phyloP scores from a whole-genome alignment of 2,797 vertebrate genomes.

The Ceryle rudis region DNA sequence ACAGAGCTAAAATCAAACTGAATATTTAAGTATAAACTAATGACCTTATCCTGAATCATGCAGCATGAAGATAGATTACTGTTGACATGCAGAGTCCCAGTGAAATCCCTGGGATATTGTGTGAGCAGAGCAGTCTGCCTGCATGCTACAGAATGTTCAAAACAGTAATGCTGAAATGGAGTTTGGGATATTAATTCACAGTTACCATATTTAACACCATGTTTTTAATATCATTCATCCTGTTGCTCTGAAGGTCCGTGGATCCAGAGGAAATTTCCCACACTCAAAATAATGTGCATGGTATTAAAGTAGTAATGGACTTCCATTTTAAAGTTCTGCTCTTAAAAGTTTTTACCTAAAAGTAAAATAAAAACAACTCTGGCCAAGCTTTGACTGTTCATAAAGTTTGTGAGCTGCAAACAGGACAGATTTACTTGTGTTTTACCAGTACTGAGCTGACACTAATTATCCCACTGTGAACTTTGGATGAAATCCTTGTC shows the following conservation, averaged over 20 bases:
- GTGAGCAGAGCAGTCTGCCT: conserved; percentile 9
- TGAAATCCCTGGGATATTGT: conserved; percentile 59
- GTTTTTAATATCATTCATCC: background rate
- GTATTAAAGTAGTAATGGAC: background rate
- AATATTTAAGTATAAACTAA: conserved; percentile 69
- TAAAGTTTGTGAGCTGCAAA: background rate
- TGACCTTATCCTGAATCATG: conserved; percentile 57
- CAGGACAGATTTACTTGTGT: background rate
- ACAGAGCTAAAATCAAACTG: conserved; percentile 58
- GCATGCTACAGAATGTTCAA: background rate
- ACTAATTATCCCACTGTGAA: conserved; percentile 27
- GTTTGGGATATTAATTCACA: conserved; percentile 25
- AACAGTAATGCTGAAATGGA: background rate
- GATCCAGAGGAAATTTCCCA: background rate
- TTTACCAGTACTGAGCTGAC: background rate
- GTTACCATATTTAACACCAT: background rate
- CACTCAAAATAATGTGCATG: background rate
- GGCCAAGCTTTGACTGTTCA: background rate
- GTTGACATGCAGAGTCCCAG: conserved; percentile 51
- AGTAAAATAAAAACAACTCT: background rate
- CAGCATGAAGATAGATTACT: conserved; percentile 59
- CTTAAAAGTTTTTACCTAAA: background rate
- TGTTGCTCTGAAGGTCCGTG: conserved; percentile 37
- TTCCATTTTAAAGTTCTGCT: background rate
- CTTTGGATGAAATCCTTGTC: conserved; percentile 23